phyloP scores from a whole-genome alignment of 2,113 vertebrate species.

The Glaucidium brasilianum region DNA sequence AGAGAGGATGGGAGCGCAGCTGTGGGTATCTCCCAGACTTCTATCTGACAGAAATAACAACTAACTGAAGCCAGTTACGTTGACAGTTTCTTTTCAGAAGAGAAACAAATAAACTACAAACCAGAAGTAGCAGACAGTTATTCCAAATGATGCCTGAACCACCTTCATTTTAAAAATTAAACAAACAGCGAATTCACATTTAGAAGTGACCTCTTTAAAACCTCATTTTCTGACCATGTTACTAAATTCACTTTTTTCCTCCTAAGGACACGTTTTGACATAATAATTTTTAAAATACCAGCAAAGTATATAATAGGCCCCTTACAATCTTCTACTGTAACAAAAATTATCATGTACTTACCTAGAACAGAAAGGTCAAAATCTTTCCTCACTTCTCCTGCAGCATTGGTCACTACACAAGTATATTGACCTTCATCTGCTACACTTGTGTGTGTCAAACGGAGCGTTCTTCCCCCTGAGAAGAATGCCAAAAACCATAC shows the following conservation, averaged over 20 bases:
- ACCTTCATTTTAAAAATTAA: neutral
- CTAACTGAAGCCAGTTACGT: neutral
- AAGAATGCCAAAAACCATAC: neutral
- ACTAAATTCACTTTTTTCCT: neutral
- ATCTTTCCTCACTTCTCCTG: constrained; percentile 86
- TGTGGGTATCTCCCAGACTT: neutral
- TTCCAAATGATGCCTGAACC: neutral
- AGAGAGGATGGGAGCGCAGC: neutral
- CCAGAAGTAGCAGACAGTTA: neutral
- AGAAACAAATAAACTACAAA: neutral
- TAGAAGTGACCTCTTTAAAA: neutral
- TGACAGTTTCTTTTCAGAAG: neutral
- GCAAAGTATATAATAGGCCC: neutral
- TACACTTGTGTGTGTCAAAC: constrained; percentile 74
- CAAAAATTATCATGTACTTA: constrained; percentile 42
- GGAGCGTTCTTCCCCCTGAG: constrained; percentile 85
- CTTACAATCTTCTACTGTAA: neutral
- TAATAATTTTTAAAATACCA: neutral
- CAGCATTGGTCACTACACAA: constrained; percentile 87
- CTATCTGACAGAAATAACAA: neutral
- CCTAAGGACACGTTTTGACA: fast-evolving
- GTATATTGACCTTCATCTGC: constrained; percentile 86
- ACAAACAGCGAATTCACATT: neutral
- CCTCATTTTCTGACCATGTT: neutral
- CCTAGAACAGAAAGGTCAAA: constrained; percentile 88